These are phyloP conservation scores for Solea senegalensis DNA, from an alignment of 2,113 vertebrate genomes.

Conservation along the genomic window DNA sequence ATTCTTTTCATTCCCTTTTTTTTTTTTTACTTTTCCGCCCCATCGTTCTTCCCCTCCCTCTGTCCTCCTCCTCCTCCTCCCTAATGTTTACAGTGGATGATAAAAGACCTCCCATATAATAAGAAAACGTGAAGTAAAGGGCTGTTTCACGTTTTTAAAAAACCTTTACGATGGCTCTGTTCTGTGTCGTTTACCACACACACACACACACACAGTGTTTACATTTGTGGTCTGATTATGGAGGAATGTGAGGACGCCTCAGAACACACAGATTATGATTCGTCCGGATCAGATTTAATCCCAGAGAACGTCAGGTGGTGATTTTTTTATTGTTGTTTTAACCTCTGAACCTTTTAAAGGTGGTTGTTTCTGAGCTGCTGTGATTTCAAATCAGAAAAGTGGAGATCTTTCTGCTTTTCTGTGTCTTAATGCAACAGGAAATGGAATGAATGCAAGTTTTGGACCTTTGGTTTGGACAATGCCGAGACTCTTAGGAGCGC, in stretches of 20 bases:
- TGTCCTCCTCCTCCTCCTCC: background rate
- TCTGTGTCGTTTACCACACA: background rate
- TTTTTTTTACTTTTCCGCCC: background rate
- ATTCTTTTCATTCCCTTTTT: slow-evolving; percentile 17
- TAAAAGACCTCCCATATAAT: slow-evolving; percentile 23
- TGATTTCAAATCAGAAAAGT: no score
- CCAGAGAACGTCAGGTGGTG: no score
- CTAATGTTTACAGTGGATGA: slow-evolving; percentile 27
- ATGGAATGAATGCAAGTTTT: no score
- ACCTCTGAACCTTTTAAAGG: no score
- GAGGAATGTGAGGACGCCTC: slow-evolving; percentile 56
- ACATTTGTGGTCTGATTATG: slow-evolving; percentile 49
- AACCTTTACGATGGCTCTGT: no score
- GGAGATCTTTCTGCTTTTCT: no score
- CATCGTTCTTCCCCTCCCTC: background rate
- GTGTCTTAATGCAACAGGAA: no score
- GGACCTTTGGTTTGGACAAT: no score
- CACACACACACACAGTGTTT: slow-evolving; percentile 40
- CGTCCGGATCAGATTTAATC: no score
- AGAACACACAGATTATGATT: slow-evolving; percentile 3
- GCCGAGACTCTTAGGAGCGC: no score
- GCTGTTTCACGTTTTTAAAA: background rate
- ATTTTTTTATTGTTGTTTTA: no score
- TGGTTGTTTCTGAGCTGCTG: no score
- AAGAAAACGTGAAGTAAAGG: slow-evolving; percentile 26